phyloP scores from a whole-genome alignment of 53 echinoderm and acorn worm species.

The Mesocentrotus franciscanus region DNA sequence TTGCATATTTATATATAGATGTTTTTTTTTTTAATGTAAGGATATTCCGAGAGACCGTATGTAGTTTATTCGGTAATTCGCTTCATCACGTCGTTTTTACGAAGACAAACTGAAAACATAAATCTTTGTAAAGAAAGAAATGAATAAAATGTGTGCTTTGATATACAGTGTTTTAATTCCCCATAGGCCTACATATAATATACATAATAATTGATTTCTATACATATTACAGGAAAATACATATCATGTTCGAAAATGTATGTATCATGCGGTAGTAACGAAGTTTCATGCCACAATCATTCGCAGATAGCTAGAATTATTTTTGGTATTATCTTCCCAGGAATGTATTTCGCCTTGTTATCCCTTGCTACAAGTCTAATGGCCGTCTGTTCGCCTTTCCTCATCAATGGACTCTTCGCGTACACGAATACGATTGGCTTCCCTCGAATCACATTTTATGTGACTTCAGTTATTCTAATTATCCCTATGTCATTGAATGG shows the following conservation, averaged over 20 bases:
- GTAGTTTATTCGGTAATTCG: too few relatives aligned
- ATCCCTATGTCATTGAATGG: constrained; percentile 10
- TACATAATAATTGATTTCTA: too few relatives aligned
- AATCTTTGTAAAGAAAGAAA: too few relatives aligned
- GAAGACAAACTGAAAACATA: too few relatives aligned
- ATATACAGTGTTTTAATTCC: too few relatives aligned
- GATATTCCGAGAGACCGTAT: too few relatives aligned
- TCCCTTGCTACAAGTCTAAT: neutral
- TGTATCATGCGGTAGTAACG: neutral
- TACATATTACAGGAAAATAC: too few relatives aligned
- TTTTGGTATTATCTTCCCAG: neutral
- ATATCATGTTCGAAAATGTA: neutral
- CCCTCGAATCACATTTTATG: constrained; percentile 41
- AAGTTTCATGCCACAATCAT: neutral
- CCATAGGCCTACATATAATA: too few relatives aligned
- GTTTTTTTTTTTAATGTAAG: too few relatives aligned
- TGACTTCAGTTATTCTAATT: neutral
- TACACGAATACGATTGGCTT: neutral
- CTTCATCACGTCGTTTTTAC: too few relatives aligned
- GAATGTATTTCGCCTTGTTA: constrained; percentile 7
- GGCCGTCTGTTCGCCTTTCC: neutral
- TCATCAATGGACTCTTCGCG: constrained; percentile 28
- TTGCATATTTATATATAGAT: too few relatives aligned
- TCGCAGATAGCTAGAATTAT: neutral
- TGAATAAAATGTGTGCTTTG: too few relatives aligned